phyloP scores from a whole-genome alignment of 2,113 vertebrate genomes.

The Apteryx mantelli region DNA sequence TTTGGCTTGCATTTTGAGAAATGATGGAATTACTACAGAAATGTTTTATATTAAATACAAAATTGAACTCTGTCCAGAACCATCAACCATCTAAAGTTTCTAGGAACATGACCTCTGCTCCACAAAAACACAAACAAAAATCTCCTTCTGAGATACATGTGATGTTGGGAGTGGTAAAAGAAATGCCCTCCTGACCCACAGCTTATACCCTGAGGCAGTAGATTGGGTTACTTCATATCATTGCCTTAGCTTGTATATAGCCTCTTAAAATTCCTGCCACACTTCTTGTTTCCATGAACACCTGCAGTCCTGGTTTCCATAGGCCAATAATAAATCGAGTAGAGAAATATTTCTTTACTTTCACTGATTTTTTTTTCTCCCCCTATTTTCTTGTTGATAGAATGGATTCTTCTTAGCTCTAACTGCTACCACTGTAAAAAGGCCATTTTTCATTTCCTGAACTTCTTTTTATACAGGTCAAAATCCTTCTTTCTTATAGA shows the following conservation, averaged over 20 bases:
- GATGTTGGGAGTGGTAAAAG: not conserved
- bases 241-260: not conserved
- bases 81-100: not conserved
- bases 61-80: not conserved
- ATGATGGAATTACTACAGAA: not conserved
- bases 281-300: not conserved
- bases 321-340: not conserved
- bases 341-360: not conserved
- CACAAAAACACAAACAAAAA: not conserved
- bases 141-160: not conserved
- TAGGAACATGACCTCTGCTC: not conserved
- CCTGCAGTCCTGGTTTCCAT: not conserved
- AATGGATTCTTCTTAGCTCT: not conserved
- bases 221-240: not conserved
- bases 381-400: not conserved
- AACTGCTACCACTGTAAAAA: not conserved
- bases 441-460: not conserved
- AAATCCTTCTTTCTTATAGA: not conserved
- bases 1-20: not conserved
- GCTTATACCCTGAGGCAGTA: not conserved
- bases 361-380: not conserved
- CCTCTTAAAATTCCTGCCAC: not conserved
- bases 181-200: not conserved
- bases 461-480: not conserved
- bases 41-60: not conserved